phyloP scores from a whole-genome alignment of 2,797 vertebrate genomes.

The Acanthurus tractus region DNA sequence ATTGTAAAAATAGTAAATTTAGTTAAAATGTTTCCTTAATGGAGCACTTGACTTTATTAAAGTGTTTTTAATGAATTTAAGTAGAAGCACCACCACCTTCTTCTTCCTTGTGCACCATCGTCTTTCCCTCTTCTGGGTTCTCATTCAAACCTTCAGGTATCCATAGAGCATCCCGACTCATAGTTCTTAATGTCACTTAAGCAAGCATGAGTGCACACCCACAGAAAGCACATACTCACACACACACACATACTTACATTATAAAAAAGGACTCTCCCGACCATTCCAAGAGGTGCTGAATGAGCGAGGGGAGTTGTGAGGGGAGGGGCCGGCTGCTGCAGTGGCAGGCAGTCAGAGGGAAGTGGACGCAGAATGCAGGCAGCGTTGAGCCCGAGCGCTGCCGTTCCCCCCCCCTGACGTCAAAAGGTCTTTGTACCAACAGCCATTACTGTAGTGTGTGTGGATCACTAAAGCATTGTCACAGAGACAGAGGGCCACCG shows the following conservation, averaged over 20 bases:
- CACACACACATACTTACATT: constrained; percentile 8
- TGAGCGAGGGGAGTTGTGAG: constrained; percentile 47
- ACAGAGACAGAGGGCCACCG: constrained; percentile 71
- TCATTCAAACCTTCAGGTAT: constrained; percentile 44
- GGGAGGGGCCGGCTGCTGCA: constrained; percentile 67
- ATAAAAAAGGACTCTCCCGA: constrained; percentile 39
- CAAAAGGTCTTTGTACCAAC: constrained; percentile 82
- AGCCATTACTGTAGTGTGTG: constrained; percentile 71
- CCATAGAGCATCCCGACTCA: constrained; percentile 45
- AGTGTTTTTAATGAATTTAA: not conserved
- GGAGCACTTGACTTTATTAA: not conserved
- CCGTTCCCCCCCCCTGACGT: constrained; percentile 35
- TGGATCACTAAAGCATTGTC: constrained; percentile 81
- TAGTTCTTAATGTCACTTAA: constrained; percentile 70
- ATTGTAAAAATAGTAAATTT: not conserved
- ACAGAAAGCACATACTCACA: constrained; percentile 15
- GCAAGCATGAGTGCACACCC: constrained; percentile 36
- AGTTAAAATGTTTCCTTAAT: constrained; percentile 1
- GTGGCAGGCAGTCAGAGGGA: constrained; percentile 59
- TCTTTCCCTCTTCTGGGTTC: constrained; percentile 12
- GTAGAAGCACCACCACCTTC: not conserved
- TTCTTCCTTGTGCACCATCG: not conserved
- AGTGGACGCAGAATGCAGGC: constrained; percentile 57
- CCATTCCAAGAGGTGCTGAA: constrained; percentile 57
- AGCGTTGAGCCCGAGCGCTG: constrained; percentile 41